phyloP scores from a whole-genome alignment of 2,888 invertebrate species.

The Chydorus sphaericus region DNA sequence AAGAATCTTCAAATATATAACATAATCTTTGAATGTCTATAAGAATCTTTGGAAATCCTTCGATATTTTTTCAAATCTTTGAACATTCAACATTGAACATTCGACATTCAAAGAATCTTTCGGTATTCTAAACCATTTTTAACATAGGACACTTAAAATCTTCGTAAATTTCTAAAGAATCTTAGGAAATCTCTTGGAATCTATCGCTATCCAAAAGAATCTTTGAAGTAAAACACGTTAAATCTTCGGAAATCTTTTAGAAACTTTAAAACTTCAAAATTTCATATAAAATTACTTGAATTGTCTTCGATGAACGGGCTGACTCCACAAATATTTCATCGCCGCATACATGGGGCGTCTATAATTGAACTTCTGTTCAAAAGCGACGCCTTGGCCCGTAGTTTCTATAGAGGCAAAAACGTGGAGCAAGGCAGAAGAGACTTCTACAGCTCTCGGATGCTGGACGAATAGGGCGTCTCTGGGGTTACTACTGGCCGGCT shows the following conservation, averaged over 20 bases:
- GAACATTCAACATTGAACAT: too few relatives aligned
- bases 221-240: not conserved
- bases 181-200: too few relatives aligned
- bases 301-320: conserved; percentile 56
- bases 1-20: too few relatives aligned
- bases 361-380: conserved; percentile 94
- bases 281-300: conserved; percentile 44
- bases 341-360: conserved; percentile 86
- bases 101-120: too few relatives aligned
- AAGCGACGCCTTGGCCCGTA: conserved; percentile 89
- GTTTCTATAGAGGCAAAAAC: conserved; percentile 96
- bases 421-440: conserved; percentile 63
- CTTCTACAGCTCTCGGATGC: conserved; percentile 20
- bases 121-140: too few relatives aligned
- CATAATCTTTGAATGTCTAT: too few relatives aligned
- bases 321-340: conserved; percentile 79
- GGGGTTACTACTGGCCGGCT: conserved; percentile 32
- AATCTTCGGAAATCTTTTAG: not conserved
- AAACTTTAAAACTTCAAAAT: not conserved
- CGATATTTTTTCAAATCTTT: too few relatives aligned
- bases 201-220: not conserved
- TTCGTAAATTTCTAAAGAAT: too few relatives aligned
- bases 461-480: not conserved
- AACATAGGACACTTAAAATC: too few relatives aligned
- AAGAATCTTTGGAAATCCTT: too few relatives aligned